These are phyloP conservation scores for Notospermus geniculatus DNA, from an alignment of 1,140 invertebrate species.

Conservation along the genomic window DNA sequence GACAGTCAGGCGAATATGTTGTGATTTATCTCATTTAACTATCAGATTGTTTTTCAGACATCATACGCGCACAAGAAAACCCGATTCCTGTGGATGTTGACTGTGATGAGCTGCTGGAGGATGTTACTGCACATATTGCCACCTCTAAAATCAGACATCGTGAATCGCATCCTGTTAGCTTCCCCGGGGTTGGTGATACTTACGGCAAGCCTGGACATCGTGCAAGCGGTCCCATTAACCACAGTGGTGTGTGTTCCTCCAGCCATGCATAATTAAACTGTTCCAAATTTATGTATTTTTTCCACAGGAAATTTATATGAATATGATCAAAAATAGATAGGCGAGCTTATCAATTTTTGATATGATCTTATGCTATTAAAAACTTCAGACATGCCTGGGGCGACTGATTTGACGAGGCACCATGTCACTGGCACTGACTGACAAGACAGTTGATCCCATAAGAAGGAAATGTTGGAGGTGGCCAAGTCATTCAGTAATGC, in stretches of 20 bases:
- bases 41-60: too few species aligned
- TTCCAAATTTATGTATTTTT: neutral
- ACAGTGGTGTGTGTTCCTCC: neutral
- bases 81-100: constrained; percentile 15
- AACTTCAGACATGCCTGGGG: too few species aligned
- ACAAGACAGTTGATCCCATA: too few species aligned
- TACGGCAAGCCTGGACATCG: constrained; percentile 15
- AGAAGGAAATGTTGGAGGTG: too few species aligned
- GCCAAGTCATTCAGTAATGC: too few species aligned
- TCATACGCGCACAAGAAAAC: too few species aligned
- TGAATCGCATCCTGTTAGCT: constrained; percentile 30
- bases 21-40: too few species aligned
- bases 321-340: neutral
- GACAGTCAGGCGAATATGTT: too few species aligned
- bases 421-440: too few species aligned
- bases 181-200: constrained; percentile 28
- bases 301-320: neutral
- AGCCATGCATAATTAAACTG: neutral
- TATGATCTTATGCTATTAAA: too few species aligned
- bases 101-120: constrained; percentile 41
- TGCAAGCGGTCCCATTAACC: constrained; percentile 16
- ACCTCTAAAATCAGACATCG: constrained; percentile 27
- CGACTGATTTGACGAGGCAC: too few species aligned
- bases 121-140: constrained; percentile 43
- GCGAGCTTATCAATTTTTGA: too few species aligned